Evolutionary conservation across 2,113 vertebrate genomes (phyloP).

Genomic region (Scatophagus argus): DNA sequence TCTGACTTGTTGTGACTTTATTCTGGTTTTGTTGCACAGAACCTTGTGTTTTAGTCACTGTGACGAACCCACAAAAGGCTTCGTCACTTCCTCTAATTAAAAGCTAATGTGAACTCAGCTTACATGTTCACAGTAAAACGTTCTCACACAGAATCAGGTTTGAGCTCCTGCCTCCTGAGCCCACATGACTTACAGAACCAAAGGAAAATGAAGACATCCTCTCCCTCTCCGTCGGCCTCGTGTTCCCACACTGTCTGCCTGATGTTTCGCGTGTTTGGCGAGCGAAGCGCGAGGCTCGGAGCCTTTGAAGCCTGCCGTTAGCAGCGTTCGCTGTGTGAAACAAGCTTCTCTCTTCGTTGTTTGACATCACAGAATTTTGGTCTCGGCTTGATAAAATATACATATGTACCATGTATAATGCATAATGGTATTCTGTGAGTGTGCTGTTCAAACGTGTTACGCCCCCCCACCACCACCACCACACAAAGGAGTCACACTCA

Average conservation of each 20-base stretch:
- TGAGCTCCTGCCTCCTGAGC: background rate
- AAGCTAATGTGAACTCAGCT: background rate
- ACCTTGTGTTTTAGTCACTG: background rate
- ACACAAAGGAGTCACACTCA: background rate
- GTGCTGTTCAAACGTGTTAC: background rate
- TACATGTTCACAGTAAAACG: background rate
- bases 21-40: background rate
- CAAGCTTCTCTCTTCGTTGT: constrained; percentile 41
- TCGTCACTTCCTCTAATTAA: background rate
- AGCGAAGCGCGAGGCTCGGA: constrained; percentile 12
- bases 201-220: constrained; percentile 35
- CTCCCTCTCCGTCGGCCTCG: constrained; percentile 33
- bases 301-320: constrained; percentile 63
- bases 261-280: too few relatives aligned
- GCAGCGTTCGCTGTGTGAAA: constrained; percentile 9
- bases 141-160: background rate
- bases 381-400: constrained; percentile 56
- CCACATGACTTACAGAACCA: background rate
- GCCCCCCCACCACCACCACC: too few relatives aligned
- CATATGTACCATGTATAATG: constrained; percentile 34
- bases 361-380: constrained; percentile 45
- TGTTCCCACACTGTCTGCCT: constrained; percentile 60
- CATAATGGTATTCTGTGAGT: background rate
- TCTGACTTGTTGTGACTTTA: background rate
- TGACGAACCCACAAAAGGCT: background rate